Evolutionary conservation across 2,888 invertebrate genomes (phyloP).

Genomic region (Chirona hameri): DNA sequence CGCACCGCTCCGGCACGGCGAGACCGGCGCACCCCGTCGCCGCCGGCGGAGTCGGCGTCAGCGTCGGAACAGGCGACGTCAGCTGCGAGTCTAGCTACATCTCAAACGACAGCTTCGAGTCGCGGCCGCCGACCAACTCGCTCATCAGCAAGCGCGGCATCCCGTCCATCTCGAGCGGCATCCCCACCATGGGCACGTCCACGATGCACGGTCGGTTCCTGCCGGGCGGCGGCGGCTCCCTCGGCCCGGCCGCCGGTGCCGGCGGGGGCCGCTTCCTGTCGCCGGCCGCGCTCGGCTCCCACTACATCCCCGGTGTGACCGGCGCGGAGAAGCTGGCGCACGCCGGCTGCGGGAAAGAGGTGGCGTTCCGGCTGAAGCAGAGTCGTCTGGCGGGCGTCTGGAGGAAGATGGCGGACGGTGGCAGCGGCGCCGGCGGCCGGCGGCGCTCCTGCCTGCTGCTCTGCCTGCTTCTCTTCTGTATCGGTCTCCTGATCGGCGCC

Average conservation of each 20-base stretch:
- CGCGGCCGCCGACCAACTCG: neutral
- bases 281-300: neutral
- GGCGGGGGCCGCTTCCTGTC: neutral
- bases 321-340: neutral
- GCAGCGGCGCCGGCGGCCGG: neutral
- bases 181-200: constrained; percentile 25
- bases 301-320: neutral
- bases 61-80: neutral
- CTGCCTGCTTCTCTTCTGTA: constrained; percentile 23
- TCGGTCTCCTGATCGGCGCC: constrained; percentile 4
- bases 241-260: neutral
- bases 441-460: constrained; percentile 9
- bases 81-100: constrained; percentile 23
- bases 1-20: neutral
- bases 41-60: neutral
- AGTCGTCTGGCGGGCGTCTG: neutral
- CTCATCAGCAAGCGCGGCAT: constrained; percentile 24
- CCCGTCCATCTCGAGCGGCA: constrained; percentile 26
- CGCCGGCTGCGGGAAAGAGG: constrained; percentile 23
- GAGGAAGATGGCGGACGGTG: neutral
- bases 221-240: neutral
- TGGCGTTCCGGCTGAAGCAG: constrained; percentile 3
- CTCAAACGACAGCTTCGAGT: constrained; percentile 24
- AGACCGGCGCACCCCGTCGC: neutral
- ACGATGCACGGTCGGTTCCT: constrained; percentile 12